A percentile compares a stretch with the other conserved stretches of the same genome.
Evolutionary conservation across 2,113 vertebrate genomes (phyloP).

Genomic region (Cyphomyrus discorhynchus): DNA sequence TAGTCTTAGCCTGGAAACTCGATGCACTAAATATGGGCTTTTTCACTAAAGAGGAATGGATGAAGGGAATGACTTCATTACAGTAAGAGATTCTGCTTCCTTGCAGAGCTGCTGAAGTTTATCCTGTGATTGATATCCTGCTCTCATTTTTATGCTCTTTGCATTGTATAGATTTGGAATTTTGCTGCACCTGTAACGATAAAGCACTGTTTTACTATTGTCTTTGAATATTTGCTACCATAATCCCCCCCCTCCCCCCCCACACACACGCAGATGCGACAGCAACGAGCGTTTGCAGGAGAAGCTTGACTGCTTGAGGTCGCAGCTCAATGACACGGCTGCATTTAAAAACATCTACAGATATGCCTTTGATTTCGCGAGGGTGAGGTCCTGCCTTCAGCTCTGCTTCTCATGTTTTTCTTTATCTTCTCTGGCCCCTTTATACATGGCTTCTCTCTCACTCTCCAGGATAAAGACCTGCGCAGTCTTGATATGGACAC

Average conservation of each 20-base stretch:
- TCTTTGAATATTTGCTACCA: neutral
- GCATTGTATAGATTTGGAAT: neutral
- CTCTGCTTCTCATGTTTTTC: neutral
- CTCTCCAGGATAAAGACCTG: slow-evolving; percentile 82
- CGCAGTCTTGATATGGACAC: slow-evolving; percentile 94
- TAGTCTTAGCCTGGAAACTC: slow-evolving; percentile 95
- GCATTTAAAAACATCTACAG: slow-evolving; percentile 94
- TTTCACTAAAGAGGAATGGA: slow-evolving; percentile 97
- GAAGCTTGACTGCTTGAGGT: slow-evolving; percentile 84
- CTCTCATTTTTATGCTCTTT: neutral
- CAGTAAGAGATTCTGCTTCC: slow-evolving; percentile 69
- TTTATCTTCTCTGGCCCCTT: neutral
- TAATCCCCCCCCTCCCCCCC: neutral
- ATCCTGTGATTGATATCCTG: neutral
- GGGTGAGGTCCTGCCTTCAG: slow-evolving; percentile 62
- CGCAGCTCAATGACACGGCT: slow-evolving; percentile 79
- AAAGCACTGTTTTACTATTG: neutral
- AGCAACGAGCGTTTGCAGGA: slow-evolving; percentile 84
- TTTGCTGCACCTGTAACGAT: neutral
- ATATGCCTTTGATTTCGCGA: slow-evolving; percentile 96
- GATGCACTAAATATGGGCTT: slow-evolving; percentile 94
- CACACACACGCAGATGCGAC: slow-evolving; percentile 71
- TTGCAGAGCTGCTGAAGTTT: neutral
- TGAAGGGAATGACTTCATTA: slow-evolving; percentile 91
- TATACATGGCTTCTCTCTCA: neutral